These are phyloP conservation scores for Stenolophus ochropezus DNA, from an alignment of 2,888 invertebrate genomes.

Conservation along the genomic window DNA sequence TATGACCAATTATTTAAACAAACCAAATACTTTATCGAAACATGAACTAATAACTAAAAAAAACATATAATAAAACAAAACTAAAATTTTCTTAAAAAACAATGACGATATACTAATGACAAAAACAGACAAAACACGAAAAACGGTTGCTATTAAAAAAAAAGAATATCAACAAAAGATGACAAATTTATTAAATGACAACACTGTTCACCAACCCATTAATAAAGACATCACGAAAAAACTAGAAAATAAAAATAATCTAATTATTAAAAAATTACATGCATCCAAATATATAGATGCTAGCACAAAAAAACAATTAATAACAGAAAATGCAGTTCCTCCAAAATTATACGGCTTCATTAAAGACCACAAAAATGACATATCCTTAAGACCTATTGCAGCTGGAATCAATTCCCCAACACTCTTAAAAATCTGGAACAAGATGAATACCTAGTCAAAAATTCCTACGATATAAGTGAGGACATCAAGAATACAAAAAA, in stretches of 20 bases:
- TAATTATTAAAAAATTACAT: background rate
- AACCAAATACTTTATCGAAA: background rate
- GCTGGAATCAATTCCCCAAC: no score
- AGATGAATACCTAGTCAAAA: no score
- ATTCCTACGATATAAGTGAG: no score
- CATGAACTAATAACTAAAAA: constrained; percentile 61
- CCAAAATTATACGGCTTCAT: no score
- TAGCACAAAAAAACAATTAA: no score
- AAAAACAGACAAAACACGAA: background rate
- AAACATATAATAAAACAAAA: background rate
- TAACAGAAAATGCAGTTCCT: no score
- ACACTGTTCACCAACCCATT: background rate
- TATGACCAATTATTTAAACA: background rate
- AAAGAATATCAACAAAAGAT: background rate
- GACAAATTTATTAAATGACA: background rate
- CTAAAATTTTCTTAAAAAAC: background rate
- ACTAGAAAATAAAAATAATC: background rate
- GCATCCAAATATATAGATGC: background rate
- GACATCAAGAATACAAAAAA: no score
- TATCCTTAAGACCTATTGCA: no score
- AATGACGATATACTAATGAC: background rate
- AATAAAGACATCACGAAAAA: background rate
- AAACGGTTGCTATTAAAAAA: background rate
- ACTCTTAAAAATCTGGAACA: no score
- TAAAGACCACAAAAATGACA: no score